These are phyloP conservation scores for Amphipoea lucens DNA, from an alignment of 2,888 invertebrate species.

Conservation along the genomic window DNA sequence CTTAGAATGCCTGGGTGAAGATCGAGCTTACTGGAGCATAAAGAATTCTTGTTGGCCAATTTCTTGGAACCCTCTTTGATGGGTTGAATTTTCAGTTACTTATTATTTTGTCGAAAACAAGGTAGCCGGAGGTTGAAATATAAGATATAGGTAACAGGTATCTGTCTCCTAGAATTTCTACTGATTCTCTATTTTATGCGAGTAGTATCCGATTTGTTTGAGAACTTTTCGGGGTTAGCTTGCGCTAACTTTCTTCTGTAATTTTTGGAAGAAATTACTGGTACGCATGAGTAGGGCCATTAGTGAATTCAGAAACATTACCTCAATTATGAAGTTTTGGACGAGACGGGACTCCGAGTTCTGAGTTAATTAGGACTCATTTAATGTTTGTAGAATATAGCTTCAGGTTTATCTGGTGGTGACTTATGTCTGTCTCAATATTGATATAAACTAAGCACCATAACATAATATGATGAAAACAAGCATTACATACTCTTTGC, in stretches of 20 bases:
- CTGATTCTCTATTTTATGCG: constrained; percentile 1
- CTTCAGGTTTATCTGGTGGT: background rate
- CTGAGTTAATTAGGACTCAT: too few relatives aligned
- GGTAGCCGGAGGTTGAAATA: background rate
- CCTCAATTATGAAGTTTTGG: constrained; percentile 31
- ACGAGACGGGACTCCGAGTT: constrained; percentile 3
- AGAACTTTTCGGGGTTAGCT: constrained; percentile 15
- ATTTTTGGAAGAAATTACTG: constrained; percentile 32
- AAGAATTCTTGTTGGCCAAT: constrained; percentile 12
- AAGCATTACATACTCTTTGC: background rate
- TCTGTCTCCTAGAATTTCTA: background rate
- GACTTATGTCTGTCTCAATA: background rate
- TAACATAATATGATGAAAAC: background rate
- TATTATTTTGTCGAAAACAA: constrained; percentile 14
- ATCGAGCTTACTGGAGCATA: background rate
- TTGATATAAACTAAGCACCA: background rate
- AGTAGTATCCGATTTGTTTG: constrained; percentile 26
- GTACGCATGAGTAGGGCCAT: constrained; percentile 16
- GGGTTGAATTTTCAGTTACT: constrained; percentile 4
- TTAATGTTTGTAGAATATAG: background rate
- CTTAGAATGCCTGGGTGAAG: background rate
- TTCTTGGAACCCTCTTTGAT: constrained; percentile 6
- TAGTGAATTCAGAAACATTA: constrained; percentile 27
- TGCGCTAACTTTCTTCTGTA: constrained; percentile 21
- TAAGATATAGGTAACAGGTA: background rate